These are phyloP conservation scores for Drosophila triauraria DNA, from an alignment of 1,140 invertebrate genomes.

Conservation along the genomic window DNA sequence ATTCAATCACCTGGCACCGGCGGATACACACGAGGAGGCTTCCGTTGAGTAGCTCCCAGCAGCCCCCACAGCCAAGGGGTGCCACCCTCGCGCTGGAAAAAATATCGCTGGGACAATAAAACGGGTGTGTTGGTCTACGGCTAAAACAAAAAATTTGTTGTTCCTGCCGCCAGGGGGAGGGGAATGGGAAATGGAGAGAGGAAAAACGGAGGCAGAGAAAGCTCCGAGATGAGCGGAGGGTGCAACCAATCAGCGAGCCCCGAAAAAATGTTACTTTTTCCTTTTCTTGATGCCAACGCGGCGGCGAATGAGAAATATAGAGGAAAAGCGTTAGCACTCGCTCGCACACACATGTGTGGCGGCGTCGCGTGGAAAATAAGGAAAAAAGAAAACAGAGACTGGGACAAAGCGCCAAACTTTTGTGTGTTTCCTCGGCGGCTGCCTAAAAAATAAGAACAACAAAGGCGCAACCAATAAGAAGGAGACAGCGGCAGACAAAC, in stretches of 20 bases:
- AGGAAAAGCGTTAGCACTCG: conserved; percentile 57
- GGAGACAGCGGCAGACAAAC: conserved; percentile 62
- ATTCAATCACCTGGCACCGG: conserved; percentile 25
- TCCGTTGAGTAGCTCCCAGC: conserved; percentile 19
- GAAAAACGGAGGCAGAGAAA: conserved; percentile 8
- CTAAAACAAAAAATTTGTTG: conserved; percentile 77
- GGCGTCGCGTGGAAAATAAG: conserved; percentile 29
- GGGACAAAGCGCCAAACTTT: conserved; percentile 60
- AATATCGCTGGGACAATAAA: conserved; percentile 59
- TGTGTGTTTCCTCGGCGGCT: conserved; percentile 71
- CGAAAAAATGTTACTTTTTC: conserved; percentile 73
- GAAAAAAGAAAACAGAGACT: not conserved
- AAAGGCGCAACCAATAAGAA: conserved; percentile 60
- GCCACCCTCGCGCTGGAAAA: conserved; percentile 1
- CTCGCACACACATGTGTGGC: conserved; percentile 34
- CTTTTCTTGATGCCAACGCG: conserved; percentile 74
- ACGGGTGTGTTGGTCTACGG: conserved; percentile 73
- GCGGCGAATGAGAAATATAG: conserved; percentile 80
- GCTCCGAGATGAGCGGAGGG: conserved; percentile 46
- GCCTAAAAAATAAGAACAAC: conserved; percentile 78
- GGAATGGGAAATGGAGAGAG: not conserved
- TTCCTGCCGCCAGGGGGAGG: conserved; percentile 26
- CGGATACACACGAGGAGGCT: conserved; percentile 35
- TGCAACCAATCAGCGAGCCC: conserved; percentile 72
- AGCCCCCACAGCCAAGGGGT: not conserved